Percentiles rank a stretch among this genome's conserved stretches.
Evolutionary conservation across 2,797 vertebrate species (phyloP).

Genomic region (Danionella dracula): DNA sequence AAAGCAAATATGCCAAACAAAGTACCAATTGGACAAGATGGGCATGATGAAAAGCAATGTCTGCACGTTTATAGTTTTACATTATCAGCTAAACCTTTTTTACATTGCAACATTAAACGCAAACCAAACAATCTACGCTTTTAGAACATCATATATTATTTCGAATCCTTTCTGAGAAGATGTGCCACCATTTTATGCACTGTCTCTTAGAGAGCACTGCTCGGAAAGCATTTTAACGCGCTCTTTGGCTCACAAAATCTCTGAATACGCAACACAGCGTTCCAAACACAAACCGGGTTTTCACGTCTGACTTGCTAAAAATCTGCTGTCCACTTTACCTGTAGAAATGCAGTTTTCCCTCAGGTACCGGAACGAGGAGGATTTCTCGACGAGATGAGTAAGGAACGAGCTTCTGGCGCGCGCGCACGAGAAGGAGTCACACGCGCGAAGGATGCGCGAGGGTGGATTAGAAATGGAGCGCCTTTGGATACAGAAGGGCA

Average conservation of each 20-base stretch:
- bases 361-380: conserved; percentile 30
- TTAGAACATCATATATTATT: background rate
- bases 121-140: no score
- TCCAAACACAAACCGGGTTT: conserved; percentile 45
- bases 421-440: conserved; percentile 21
- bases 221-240: conserved; percentile 25
- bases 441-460: conserved; percentile 37
- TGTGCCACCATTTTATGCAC: background rate
- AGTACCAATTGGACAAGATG: no score
- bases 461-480: conserved; percentile 22
- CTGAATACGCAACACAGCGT: conserved; percentile 20
- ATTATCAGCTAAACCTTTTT: no score
- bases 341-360: conserved; percentile 42
- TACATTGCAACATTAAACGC: no score
- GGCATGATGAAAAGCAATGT: no score
- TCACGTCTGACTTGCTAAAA: conserved; percentile 43
- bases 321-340: conserved; percentile 41
- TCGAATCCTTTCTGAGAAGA: no score
- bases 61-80: no score
- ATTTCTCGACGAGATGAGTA: conserved; percentile 2
- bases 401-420: background rate
- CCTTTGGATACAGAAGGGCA: conserved; percentile 13
- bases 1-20: no score
- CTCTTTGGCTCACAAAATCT: background rate
- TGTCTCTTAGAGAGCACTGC: conserved; percentile 34